Evolutionary conservation across 2,113 vertebrate genomes (phyloP).

Genomic region (Gobius niger): DNA sequence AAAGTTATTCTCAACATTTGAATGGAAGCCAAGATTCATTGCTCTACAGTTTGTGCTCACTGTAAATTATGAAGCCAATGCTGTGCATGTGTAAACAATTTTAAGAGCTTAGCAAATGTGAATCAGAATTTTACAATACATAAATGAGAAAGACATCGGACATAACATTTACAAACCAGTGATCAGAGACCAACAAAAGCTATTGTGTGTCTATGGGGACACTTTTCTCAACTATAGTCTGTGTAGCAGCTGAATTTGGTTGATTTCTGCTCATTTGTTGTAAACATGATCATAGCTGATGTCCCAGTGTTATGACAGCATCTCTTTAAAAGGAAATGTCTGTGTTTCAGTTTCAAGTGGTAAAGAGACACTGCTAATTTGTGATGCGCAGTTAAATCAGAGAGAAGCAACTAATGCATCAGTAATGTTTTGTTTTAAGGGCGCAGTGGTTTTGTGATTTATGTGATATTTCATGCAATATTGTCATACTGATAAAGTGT

Average conservation of each 20-base stretch:
- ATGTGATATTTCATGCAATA: too few relatives aligned
- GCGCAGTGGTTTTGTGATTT: too few relatives aligned
- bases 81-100: too few relatives aligned
- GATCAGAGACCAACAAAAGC: conserved; percentile 5
- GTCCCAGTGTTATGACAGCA: conserved; percentile 10
- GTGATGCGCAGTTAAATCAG: not conserved
- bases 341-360: conserved; percentile 8
- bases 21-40: too few relatives aligned
- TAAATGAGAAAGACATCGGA: not conserved
- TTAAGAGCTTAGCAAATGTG: too few relatives aligned
- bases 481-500: too few relatives aligned
- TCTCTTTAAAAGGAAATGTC: not conserved
- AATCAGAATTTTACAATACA: not conserved
- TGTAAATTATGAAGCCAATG: too few relatives aligned
- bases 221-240: not conserved
- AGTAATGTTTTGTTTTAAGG: too few relatives aligned
- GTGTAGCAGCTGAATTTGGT: not conserved
- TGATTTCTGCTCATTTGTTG: not conserved
- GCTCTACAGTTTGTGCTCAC: too few relatives aligned
- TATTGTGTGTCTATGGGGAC: not conserved
- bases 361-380: conserved; percentile 4
- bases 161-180: conserved; percentile 6
- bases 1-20: too few relatives aligned
- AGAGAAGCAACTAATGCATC: too few relatives aligned
- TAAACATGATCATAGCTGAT: not conserved